A percentile compares a stretch with the other conserved stretches of the same genome.
phyloP scores from a whole-genome alignment of 2,113 vertebrate genomes.

The Percina caprodes region DNA sequence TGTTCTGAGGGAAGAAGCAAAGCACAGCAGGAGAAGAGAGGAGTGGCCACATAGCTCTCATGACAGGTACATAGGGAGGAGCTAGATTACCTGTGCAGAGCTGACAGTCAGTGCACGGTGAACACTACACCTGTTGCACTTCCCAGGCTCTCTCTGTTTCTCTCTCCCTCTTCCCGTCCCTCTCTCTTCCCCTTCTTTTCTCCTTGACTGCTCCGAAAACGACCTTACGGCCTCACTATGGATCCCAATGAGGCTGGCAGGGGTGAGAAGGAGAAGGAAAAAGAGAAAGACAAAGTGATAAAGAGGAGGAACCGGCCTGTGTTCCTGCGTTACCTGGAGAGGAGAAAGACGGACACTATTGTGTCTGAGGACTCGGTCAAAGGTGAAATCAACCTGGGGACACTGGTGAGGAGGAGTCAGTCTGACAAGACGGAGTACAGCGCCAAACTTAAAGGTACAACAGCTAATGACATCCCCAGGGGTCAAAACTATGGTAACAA shows the following conservation, averaged over 20 bases:
- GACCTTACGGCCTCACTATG: conserved; percentile 73
- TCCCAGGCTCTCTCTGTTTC: conserved; percentile 69
- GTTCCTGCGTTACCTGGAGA: conserved; percentile 92
- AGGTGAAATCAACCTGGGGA: conserved; percentile 86
- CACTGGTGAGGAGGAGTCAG: conserved; percentile 92
- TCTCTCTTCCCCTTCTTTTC: conserved; percentile 41
- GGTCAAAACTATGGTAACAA: conserved; percentile 76
- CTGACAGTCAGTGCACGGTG: conserved; percentile 82
- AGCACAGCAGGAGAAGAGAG: conserved; percentile 57
- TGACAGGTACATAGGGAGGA: conserved; percentile 84
- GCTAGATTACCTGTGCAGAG: conserved; percentile 85
- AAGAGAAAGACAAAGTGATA: conserved; percentile 82
- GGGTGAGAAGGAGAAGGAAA: conserved; percentile 77
- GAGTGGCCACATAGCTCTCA: conserved; percentile 78
- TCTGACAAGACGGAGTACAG: conserved; percentile 97
- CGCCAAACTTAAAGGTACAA: conserved; percentile 95
- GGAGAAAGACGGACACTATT: conserved; percentile 93
- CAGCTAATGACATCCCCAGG: conserved; percentile 62
- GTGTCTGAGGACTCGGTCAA: conserved; percentile 77
- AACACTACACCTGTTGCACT: conserved; percentile 83
- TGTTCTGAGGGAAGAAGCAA: conserved; percentile 50
- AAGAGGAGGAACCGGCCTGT: conserved; percentile 87
- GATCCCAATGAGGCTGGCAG: conserved; percentile 81
- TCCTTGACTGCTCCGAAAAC: conserved; percentile 33
- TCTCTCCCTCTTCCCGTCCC: conserved; percentile 38